Conservation (phyloP, 2,888 invertebrate species). For the Patella caerulea region DNA sequence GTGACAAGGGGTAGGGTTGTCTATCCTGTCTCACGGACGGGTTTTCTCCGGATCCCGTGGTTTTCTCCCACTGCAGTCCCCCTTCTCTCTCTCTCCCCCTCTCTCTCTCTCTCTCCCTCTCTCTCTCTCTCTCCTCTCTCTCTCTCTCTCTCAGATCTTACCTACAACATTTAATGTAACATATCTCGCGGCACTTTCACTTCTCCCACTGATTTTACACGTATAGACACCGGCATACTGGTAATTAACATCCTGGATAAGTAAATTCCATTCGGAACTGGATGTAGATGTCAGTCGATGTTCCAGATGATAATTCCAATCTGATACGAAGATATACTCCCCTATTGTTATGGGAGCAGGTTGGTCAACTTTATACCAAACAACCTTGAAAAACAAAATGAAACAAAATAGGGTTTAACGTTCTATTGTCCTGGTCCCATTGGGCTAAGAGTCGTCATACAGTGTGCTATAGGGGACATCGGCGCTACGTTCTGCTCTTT, state of each 20-base stretch:
- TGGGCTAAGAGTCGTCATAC: too few relatives aligned
- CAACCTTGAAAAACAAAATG: constrained; percentile 39
- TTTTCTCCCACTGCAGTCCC: background rate
- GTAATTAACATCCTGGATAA: constrained; percentile 48
- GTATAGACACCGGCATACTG: constrained; percentile 55
- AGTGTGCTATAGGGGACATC: too few relatives aligned
- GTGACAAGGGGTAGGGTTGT: constrained; percentile 32
- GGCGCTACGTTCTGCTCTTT: too few relatives aligned
- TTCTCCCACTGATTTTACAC: constrained; percentile 56
- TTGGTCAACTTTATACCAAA: constrained; percentile 52
- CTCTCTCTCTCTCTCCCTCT: background rate
- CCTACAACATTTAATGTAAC: constrained; percentile 52
- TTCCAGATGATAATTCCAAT: constrained; percentile 29
- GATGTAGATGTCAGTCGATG: background rate
- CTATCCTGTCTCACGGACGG: constrained; percentile 21
- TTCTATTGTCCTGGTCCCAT: too few relatives aligned
- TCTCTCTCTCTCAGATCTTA: constrained; percentile 20
- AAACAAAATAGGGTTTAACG: too few relatives aligned
- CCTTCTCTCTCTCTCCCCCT: background rate
- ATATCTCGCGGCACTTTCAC: constrained; percentile 43
- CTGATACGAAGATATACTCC: constrained; percentile 49
- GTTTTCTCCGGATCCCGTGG: background rate
- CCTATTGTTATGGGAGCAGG: constrained; percentile 51
- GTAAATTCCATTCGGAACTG: constrained; percentile 49
- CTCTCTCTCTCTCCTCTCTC: background rate